Evolutionary conservation across 2,888 invertebrate species (phyloP), one percentile per base, ranked within the genome.

Genomic region (Hypsopygia costalis): DNA sequence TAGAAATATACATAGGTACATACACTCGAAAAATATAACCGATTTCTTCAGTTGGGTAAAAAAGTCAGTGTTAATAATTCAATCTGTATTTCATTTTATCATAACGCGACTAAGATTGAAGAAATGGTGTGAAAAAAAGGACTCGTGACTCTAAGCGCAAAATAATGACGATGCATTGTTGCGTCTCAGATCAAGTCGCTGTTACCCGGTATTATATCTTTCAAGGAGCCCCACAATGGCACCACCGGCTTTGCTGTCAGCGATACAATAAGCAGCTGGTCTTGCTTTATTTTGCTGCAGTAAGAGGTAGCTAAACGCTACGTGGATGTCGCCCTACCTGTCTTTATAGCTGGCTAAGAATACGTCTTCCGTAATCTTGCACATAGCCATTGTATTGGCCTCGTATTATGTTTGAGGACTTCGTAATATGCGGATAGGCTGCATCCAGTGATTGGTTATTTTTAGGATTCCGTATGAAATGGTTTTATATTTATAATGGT

Each of bases 121-220:
- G 46, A 67, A 60, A 62, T 56, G 53, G 49, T 69, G 58, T 65
- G 64, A 67, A 72, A 68, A 62, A 21, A 64, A 69, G 62, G 52
- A 50, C 52, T 58, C 53, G 54, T 60, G 53, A 64, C 58, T 65
- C 63, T 74, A 72, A 78, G 68, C 74, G 64, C 64, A 54, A 77
- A 75, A 80, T 85, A 83, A 86, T 81, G 76, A 78, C 79, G 66
- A 75, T 58, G 73, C 58, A 81, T 80, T 82, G 80, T 81, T 69
- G 69, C 75, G 67, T 71, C 72, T 67, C 49, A 63, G 70, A 79
- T 80, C 77, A 74, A 86, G 81, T 73, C 73, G 81, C 78, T 80
- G 76, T 87, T 85, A 83, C 85, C 72, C 73, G 81, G 78, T 80
- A 76, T 87, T 85, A 83, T 86, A 81, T 79, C 80, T 79, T 68